Conservation (phyloP, 2,797 vertebrate species). For the Okamejei kenojei region DNA sequence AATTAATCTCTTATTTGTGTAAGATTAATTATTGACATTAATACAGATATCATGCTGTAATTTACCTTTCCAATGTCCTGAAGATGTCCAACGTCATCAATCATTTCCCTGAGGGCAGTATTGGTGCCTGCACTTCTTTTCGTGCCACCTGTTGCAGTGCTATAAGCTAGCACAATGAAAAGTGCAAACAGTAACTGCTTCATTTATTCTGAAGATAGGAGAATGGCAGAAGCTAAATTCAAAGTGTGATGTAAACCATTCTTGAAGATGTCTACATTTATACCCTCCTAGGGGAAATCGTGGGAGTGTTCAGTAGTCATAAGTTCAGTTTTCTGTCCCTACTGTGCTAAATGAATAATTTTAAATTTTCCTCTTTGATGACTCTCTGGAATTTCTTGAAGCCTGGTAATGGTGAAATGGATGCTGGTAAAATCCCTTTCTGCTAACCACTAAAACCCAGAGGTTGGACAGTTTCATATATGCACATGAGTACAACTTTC, state of each 20-base stretch:
- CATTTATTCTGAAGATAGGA: background rate
- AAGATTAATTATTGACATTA: background rate
- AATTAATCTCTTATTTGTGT: background rate
- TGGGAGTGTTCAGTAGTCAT: constrained; percentile 59
- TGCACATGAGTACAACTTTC: constrained; percentile 30
- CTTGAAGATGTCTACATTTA: constrained; percentile 53
- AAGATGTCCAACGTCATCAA: background rate
- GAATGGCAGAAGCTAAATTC: constrained; percentile 9
- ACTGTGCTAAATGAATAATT: constrained; percentile 58
- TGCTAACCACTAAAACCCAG: constrained; percentile 36
- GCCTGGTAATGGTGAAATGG: constrained; percentile 54
- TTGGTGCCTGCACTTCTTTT: background rate
- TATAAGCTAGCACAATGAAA: background rate
- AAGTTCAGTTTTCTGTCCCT: constrained; percentile 64
- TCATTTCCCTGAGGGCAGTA: background rate
- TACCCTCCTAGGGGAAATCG: constrained; percentile 57
- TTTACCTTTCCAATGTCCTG: background rate
- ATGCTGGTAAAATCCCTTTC: constrained; percentile 62
- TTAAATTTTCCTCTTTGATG: constrained; percentile 73
- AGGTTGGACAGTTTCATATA: background rate
- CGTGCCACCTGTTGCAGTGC: background rate
- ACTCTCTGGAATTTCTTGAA: constrained; percentile 78
- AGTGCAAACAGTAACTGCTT: background rate
- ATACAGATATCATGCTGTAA: background rate
- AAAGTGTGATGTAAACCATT: background rate